phyloP scores from a whole-genome alignment of 1,140 invertebrate species.

The Eriosoma lanigerum region DNA sequence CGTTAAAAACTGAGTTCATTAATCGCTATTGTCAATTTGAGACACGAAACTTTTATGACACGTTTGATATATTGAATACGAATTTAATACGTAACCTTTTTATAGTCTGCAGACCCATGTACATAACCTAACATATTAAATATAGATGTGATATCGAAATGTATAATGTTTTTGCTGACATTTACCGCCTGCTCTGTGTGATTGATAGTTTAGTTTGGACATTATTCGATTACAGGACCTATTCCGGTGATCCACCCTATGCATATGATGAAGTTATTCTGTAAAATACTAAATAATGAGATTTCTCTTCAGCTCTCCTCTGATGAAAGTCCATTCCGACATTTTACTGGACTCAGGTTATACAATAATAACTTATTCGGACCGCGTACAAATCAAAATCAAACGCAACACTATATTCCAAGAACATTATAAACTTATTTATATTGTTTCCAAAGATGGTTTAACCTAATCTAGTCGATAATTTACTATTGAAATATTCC shows the following conservation, averaged over 20 bases:
- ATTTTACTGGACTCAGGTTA: neutral
- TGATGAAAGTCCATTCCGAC: neutral
- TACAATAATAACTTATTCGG: neutral
- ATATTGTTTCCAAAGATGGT: neutral
- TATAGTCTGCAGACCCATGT: too few species aligned
- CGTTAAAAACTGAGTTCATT: too few species aligned
- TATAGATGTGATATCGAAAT: neutral
- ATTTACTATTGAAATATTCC: too few species aligned
- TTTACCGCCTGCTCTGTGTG: neutral
- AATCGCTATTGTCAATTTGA: too few species aligned
- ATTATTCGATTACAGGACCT: neutral
- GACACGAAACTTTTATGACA: too few species aligned
- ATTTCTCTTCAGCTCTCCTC: neutral
- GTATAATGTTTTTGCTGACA: neutral
- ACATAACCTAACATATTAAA: too few species aligned
- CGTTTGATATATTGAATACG: too few species aligned
- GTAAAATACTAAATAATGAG: neutral
- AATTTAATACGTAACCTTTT: too few species aligned
- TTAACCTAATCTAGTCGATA: too few species aligned
- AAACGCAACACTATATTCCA: neutral
- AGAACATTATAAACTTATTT: neutral
- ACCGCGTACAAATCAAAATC: neutral
- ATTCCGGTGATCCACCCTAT: conserved; percentile 4
- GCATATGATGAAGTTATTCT: too few species aligned
- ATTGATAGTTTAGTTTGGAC: conserved; percentile 18